Base-by-base conservation (phyloP, 2,797 vertebrate genomes). In the Trichosurus vulpecula region DNA sequence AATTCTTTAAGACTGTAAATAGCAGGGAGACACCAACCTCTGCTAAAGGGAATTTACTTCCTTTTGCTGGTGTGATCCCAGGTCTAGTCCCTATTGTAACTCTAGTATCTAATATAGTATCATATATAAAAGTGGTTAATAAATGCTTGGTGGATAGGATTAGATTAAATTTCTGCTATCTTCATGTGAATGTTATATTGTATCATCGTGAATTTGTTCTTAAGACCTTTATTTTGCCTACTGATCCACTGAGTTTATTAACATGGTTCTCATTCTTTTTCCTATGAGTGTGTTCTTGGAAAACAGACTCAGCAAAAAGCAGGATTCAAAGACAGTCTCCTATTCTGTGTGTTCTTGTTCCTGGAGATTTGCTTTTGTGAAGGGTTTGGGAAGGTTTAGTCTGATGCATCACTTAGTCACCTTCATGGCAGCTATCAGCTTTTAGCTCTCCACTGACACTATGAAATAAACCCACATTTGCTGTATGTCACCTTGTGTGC, bases 381-480 rank as follows among this genome's bases (percentile, higher is more conserved):
- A 55, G 54, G 54, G 22, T 56, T 56, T 1, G 90, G 92, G 55
- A 97, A 92, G 54, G 81, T 93, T 97, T 96, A 95, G 93, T 94
- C 87, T 96, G 93, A 96, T 74, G 8, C 90, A 91, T 94, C 92
- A 95, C 66, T 96, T 90, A 90, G 16, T 95, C 74, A 93, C 93
- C 93, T 96, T 96, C 58, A 94, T 41, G 94, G 92, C 95, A 89
- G 27, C 81, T 89, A 6, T 94, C 55, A 96, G 90, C 57, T 96
- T 97, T 31, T 94, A 97, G 96, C 96, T 97, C 97, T 97, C 4
- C 2, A 92, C 51, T 52, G 96, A 97, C 95, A 95, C 95, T 96
- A 96, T 95, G 58, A 81, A 92, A 66, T 95, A 94, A 96, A 95
- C 14, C 56, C 19, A 55, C 95, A 96, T 97, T 95, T 96, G 97